These are phyloP conservation scores for Rhopalosiphum nymphaeae DNA, from an alignment of 2,888 invertebrate species.

Conservation along the genomic window DNA sequence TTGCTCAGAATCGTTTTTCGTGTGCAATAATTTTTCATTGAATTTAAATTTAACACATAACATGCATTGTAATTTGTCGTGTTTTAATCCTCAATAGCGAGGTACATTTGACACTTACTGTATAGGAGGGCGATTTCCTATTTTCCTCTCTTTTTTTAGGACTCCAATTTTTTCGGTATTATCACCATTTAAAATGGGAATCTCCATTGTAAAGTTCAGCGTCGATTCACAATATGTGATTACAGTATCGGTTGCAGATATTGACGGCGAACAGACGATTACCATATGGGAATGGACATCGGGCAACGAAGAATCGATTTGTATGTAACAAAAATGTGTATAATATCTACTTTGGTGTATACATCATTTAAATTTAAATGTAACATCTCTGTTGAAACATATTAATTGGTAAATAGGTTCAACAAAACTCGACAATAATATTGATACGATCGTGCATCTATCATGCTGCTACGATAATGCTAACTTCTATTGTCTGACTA, in stretches of 20 bases:
- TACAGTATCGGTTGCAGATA: conserved; percentile 17
- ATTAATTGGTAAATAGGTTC: conserved; percentile 8
- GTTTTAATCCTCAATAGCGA: too few relatives aligned
- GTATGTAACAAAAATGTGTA: conserved; percentile 11
- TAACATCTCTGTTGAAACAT: background rate
- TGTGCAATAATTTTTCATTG: too few relatives aligned
- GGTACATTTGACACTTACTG: too few relatives aligned
- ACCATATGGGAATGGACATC: conserved; percentile 32
- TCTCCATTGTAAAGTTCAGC: conserved; percentile 26
- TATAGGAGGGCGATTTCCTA: too few relatives aligned
- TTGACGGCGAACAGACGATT: background rate
- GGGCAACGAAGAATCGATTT: background rate
- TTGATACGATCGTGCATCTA: conserved; percentile 17
- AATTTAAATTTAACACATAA: background rate
- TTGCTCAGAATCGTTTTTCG: too few relatives aligned
- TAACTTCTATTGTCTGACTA: conserved; percentile 43
- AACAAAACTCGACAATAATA: background rate
- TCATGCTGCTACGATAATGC: background rate
- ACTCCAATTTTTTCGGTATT: background rate
- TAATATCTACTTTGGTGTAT: background rate
- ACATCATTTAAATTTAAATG: background rate
- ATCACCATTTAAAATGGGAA: background rate
- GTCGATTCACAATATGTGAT: conserved; percentile 44
- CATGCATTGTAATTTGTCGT: too few relatives aligned
- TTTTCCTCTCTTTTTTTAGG: background rate